Percentiles rank a stretch among this genome's conserved stretches.
phyloP scores from a whole-genome alignment of 2,113 vertebrate genomes.

The Pycnonotus jocosus region DNA sequence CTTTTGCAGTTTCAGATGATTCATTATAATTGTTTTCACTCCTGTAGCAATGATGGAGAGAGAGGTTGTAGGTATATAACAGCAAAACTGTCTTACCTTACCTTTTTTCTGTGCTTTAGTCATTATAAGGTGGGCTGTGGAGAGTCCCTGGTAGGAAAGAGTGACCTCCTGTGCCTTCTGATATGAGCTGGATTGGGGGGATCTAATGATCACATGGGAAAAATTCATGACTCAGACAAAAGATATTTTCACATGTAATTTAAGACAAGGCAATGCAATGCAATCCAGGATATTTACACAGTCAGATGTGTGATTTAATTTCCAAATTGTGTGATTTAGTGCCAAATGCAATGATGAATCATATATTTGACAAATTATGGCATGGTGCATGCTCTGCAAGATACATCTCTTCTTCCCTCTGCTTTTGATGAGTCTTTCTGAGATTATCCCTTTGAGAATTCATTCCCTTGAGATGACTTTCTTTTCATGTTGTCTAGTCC shows the following conservation, averaged over 20 bases:
- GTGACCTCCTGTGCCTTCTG: neutral
- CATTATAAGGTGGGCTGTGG: neutral
- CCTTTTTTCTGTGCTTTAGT: neutral
- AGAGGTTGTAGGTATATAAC: neutral
- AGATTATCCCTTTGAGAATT: neutral
- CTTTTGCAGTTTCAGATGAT: neutral
- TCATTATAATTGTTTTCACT: neutral
- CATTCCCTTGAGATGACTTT: neutral
- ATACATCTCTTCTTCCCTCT: neutral
- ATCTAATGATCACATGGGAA: neutral
- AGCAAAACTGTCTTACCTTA: neutral
- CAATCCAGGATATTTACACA: neutral
- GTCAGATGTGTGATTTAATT: neutral
- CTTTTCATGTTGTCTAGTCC: neutral
- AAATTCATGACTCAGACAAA: neutral
- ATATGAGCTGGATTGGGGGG: neutral
- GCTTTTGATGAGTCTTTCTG: neutral
- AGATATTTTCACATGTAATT: neutral
- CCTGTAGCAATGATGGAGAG: neutral
- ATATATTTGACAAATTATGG: neutral
- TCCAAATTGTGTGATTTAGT: no score
- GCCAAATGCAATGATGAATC: neutral
- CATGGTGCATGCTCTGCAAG: fast-evolving
- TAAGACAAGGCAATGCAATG: neutral
- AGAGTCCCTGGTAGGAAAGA: neutral